Evolutionary conservation across 2,888 invertebrate genomes (phyloP).

Genomic region (Octodonta nipae): DNA sequence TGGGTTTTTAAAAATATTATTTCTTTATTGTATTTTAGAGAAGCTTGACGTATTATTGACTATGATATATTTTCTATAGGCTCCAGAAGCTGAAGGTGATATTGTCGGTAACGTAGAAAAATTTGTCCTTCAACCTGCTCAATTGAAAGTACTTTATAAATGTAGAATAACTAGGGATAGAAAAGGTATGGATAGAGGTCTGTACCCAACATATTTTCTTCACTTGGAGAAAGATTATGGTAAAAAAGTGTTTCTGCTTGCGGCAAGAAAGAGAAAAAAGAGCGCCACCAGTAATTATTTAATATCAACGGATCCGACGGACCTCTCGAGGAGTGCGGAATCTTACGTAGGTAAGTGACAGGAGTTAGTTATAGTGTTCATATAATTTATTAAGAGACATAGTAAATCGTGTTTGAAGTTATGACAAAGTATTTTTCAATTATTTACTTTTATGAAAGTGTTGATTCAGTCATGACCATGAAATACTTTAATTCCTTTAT

Average conservation of each 20-base stretch:
- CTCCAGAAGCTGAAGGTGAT: conserved; percentile 61
- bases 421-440: too few species aligned
- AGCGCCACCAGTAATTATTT: conserved; percentile 96
- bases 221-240: conserved; percentile 94
- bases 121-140: conserved; percentile 83
- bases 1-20: too few species aligned
- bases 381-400: too few species aligned
- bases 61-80: conserved; percentile 5
- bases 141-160: conserved; percentile 82
- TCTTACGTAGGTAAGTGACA: conserved; percentile 74
- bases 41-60: not conserved
- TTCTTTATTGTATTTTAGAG: too few species aligned
- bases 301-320: conserved; percentile 94
- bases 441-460: too few species aligned
- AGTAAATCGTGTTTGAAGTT: too few species aligned
- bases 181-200: conserved; percentile 93
- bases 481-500: too few species aligned
- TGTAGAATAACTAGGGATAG: conserved; percentile 95
- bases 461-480: too few species aligned
- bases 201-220: conserved; percentile 95
- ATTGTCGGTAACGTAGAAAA: conserved; percentile 79
- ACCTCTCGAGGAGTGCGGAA: conserved; percentile 83
- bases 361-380: too few species aligned
- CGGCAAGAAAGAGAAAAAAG: conserved; percentile 89
- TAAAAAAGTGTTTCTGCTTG: conserved; percentile 71